These are phyloP conservation scores for Aethes cnicana DNA, from an alignment of 2,888 invertebrate genomes.

Conservation along the genomic window DNA sequence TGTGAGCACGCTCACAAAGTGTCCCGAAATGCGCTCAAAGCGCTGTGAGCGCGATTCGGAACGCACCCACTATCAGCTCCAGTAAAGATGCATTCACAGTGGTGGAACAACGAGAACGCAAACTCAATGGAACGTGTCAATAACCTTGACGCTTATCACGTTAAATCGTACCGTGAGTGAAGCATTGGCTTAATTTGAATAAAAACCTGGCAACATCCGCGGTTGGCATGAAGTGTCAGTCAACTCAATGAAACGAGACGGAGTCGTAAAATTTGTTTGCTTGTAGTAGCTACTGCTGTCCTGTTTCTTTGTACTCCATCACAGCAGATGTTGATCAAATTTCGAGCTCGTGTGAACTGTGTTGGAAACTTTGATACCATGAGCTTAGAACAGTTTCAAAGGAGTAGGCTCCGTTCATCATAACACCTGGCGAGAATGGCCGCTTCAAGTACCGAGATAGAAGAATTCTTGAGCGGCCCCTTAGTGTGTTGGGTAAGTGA, in stretches of 20 bases:
- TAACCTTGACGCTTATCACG: too few species aligned
- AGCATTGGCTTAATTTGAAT: not conserved
- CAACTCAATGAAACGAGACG: slow-evolving; percentile 29
- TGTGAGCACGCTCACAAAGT: too few species aligned
- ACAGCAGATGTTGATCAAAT: slow-evolving; percentile 66
- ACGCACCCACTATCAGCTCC: too few species aligned
- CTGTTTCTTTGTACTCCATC: slow-evolving; percentile 49
- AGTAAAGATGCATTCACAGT: too few species aligned
- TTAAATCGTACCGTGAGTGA: too few species aligned
- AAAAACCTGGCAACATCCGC: slow-evolving; percentile 12
- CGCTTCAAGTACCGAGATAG: slow-evolving; percentile 88
- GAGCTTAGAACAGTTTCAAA: slow-evolving; percentile 55
- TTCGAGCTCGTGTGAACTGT: slow-evolving; percentile 44
- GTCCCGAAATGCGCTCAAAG: too few species aligned
- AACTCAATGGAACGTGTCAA: too few species aligned
- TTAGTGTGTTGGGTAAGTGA: slow-evolving; percentile 92
- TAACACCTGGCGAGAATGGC: slow-evolving; percentile 78
- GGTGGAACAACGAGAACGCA: too few species aligned
- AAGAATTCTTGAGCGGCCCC: slow-evolving; percentile 92
- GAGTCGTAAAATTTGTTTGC: slow-evolving; percentile 30
- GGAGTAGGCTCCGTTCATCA: slow-evolving; percentile 60
- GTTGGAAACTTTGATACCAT: slow-evolving; percentile 61
- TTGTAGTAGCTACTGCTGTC: slow-evolving; percentile 26
- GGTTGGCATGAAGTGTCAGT: slow-evolving; percentile 26
- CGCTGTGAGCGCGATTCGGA: too few species aligned